These are phyloP conservation scores for Corapipo altera DNA, from an alignment of 2,113 vertebrate species.

Conservation along the genomic window DNA sequence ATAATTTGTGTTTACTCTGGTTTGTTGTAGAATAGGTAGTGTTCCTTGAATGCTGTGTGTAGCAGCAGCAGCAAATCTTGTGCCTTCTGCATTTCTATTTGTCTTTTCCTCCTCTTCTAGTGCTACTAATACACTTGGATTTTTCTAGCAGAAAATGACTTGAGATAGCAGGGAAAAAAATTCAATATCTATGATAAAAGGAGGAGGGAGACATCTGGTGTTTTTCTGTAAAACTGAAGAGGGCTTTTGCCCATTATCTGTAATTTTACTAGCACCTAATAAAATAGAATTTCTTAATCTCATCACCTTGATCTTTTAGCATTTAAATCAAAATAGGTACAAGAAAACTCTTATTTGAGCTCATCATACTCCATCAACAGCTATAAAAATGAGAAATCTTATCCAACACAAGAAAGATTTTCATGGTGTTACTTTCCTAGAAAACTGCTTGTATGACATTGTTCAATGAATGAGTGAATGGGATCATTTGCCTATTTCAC, in stretches of 20 bases:
- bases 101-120: background rate
- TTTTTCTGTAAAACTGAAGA: constrained; percentile 10
- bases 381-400: background rate
- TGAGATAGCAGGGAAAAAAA: background rate
- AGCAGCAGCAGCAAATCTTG: background rate
- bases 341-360: background rate
- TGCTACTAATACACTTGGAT: background rate
- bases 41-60: background rate
- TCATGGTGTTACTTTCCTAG: background rate
- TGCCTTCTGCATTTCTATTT: background rate
- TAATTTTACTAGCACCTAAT: background rate
- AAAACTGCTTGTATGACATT: background rate
- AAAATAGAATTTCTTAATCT: background rate
- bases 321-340: background rate
- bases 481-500: background rate
- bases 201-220: constrained; percentile 62
- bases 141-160: background rate
- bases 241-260: background rate
- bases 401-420: background rate
- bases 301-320: background rate
- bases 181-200: background rate
- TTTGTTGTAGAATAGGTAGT: background rate
- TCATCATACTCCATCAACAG: background rate
- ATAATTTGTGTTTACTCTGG: background rate
- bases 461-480: background rate